Base-by-base conservation (phyloP, 2,888 invertebrate species). In the Pecten maximus region DNA sequence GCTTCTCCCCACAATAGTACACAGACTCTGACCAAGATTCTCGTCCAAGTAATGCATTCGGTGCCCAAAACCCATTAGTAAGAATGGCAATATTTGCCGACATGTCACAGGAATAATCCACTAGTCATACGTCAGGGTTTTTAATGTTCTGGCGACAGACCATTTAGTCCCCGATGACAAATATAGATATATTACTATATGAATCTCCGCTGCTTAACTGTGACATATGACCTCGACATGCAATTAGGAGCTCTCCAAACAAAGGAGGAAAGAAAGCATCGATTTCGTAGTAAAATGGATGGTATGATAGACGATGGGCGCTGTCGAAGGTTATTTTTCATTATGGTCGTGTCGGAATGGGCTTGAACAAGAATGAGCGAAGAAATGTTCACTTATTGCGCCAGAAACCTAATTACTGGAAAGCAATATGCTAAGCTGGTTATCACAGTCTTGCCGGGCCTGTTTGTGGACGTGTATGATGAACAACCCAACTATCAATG, bases 201-300 rank as follows among this genome's bases (percentile, higher is more conserved):
- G 74, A 74, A 74, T 35, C 74, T 35, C 74, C 74, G 23, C 74
- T 74, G 74, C 74, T 74, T 74, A 74, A 74, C 74, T 74, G 74
- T 74, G 74, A 74, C 74, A 74, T 74, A 74, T 74, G 74, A 74
- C 74, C 74, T 74, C 74, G 74, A 74, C 74, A 74, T 74, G 74
- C 74, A 74, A 74, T 74, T 74, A 74, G 74, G 74, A 74, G 35
- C 74, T 74, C 74, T 74, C 74, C 74, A 74, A 74, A 74, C 74
- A 74, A 74, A 74, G 35, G 35, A 35, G 74, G 74, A 35, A 74
- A 74, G 74, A 74, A 74, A 74, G 74, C 74, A 74, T 74, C 35
- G 74, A 74, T 74, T 74, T 74, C 74, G 35, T 74, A 28, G 74
- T 74, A 74, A 74, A 74, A 74, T 74, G 74, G 74, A 74, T 74